Conservation (phyloP, 2,797 vertebrate species). For the Meda fulgida region DNA sequence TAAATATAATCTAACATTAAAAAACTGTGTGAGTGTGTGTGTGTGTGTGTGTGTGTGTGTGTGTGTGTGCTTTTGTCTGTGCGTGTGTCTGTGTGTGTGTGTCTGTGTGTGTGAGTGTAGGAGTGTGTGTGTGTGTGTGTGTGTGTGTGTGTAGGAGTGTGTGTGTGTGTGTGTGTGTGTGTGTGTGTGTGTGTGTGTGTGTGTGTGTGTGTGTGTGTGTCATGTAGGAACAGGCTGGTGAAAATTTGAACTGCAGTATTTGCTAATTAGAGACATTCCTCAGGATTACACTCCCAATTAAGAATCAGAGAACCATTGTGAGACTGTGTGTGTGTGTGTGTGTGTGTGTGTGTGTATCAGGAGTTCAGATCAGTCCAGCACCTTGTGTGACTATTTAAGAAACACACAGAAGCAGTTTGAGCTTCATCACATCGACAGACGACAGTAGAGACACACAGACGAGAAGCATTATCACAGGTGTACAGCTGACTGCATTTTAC, state of each 20-base stretch:
- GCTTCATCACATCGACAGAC: too few species aligned
- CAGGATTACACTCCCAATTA: constrained; percentile 83
- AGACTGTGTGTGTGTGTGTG: constrained; percentile 73
- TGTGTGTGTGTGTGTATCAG: constrained; percentile 67
- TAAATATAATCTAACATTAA: neutral
- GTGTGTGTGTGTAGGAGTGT: neutral
- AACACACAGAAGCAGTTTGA: constrained; percentile 13
- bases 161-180: constrained; percentile 11
- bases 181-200: constrained; percentile 29
- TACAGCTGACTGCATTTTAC: neutral
- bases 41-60: too few species aligned
- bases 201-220: constrained; percentile 52
- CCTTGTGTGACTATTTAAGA: constrained; percentile 11
- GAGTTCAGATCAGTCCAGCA: constrained; percentile 28
- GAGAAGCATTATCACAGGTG: neutral
- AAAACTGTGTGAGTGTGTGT: too few species aligned
- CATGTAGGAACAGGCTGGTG: constrained; percentile 50
- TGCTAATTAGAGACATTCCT: constrained; percentile 82
- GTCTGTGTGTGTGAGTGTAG: too few species aligned
- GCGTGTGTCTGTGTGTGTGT: too few species aligned
- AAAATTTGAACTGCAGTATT: constrained; percentile 68
- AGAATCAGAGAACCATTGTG: constrained; percentile 82
- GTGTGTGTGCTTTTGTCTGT: too few species aligned
- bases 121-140: too few species aligned
- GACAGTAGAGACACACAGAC: neutral